These are phyloP conservation scores for Torymus aiolomorphi DNA, from an alignment of 2,888 invertebrate genomes.

Conservation along the genomic window DNA sequence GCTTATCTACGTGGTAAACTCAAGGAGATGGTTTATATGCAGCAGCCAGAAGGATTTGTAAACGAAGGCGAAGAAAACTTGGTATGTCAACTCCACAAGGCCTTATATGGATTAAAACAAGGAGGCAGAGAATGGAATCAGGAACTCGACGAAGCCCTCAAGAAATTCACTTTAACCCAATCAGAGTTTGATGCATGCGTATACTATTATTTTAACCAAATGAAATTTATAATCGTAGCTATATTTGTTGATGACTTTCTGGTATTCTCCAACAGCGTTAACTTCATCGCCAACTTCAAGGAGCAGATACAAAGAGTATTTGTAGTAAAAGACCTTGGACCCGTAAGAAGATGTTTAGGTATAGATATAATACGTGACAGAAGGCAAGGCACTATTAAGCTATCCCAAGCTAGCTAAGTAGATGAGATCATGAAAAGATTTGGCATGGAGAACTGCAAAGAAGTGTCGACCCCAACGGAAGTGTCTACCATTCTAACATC, in stretches of 20 bases:
- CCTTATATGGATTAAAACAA: constrained; percentile 50
- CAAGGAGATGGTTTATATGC: constrained; percentile 25
- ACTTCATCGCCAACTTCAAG: constrained; percentile 54
- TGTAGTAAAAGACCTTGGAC: constrained; percentile 58
- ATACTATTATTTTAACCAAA: constrained; percentile 52
- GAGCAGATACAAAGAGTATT: constrained; percentile 48
- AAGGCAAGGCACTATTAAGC: not conserved
- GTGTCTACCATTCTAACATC: too few species aligned
- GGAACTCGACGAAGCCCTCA: not conserved
- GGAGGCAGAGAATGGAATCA: constrained; percentile 37
- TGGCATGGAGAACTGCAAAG: too few species aligned
- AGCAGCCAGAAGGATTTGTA: constrained; percentile 25
- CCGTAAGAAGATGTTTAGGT: constrained; percentile 51
- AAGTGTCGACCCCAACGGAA: too few species aligned
- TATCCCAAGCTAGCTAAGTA: too few species aligned
- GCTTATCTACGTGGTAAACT: constrained; percentile 22
- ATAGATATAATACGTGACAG: constrained; percentile 10
- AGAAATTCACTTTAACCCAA: not conserved
- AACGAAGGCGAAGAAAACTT: constrained; percentile 8
- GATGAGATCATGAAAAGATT: too few species aligned
- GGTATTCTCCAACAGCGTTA: not conserved
- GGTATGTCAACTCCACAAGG: constrained; percentile 43
- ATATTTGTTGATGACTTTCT: constrained; percentile 54
- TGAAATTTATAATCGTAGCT: constrained; percentile 48
- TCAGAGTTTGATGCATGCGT: constrained; percentile 54